Base-by-base conservation (phyloP, 2,113 vertebrate genomes). In the Sebastes schlegelii region DNA sequence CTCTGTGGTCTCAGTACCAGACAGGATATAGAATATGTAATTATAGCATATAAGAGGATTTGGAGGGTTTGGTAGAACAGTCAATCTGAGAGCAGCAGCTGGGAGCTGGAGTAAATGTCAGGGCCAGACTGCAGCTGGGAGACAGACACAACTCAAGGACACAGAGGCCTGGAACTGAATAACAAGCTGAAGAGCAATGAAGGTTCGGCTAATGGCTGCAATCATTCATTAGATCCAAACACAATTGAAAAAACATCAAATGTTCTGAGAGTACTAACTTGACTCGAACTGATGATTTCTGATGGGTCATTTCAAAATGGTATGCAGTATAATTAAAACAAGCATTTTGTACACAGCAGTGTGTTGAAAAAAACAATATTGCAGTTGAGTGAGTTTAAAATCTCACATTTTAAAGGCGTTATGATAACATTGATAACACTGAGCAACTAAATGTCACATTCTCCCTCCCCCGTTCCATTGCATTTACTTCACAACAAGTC, bases 41-140 rank as follows among this genome's bases (percentile, higher is more conserved):
- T 72, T 58, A 46, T 45, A 46, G 23, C 21, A 54, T 66, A 8
- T 52, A 70, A 67, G 10, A 3, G 10, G 43, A 70, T 77, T 42
- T 61, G 8, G 43, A 42, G 23, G 14, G 67, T 77, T 71, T 79
- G 74, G 6, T 19, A 42, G 60, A 78, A 64, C 34, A 70, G 64
- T 86, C 76, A 85, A 34, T 88, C 71, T 64, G 70, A 79, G 61
- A 86, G 62, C 45, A 79, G 80, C 85, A 84, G 77, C 67, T 68
- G 77, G 55, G 64, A 63, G 5, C 23, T 42, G 46, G 62, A 34
- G 23, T 79, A 62, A 87, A 86, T 80, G 75, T 83, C 84, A 88
- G 64, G 34, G 61, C 43, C 49, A 16, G 60, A 75, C 69, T 83
- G 68, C 79, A 71, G 77, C 79, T 73, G 23, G 4, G 68, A 54